Conservation (phyloP, 2,113 vertebrate genomes). For the Coregonus clupeaformis region DNA sequence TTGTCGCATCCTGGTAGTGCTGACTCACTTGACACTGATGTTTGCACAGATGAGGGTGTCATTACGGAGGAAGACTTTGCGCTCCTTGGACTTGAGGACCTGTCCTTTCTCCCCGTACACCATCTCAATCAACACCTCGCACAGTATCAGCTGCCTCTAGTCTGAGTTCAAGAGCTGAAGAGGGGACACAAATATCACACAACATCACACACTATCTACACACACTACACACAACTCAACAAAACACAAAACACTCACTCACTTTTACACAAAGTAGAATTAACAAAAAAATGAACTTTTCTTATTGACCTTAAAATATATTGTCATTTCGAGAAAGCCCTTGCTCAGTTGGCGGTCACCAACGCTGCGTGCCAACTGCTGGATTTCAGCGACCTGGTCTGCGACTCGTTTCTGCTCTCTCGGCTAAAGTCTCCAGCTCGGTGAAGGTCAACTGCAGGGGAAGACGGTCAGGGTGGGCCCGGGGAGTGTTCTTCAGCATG, state of each 20-base stretch:
- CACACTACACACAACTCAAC: too few species aligned
- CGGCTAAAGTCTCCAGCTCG: conserved; percentile 82
- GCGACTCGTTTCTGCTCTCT: conserved; percentile 87
- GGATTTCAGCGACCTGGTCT: conserved; percentile 83
- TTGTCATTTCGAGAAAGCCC: conserved; percentile 52
- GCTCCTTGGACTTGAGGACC: conserved; percentile 89
- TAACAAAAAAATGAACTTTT: neutral
- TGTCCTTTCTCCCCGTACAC: conserved; percentile 87
- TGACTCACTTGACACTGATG: conserved; percentile 85
- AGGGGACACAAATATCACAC: neutral
- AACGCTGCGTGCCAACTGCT: conserved; percentile 81
- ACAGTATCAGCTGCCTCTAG: conserved; percentile 83
- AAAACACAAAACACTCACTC: neutral
- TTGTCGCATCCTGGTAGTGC: neutral
- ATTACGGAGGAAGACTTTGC: conserved; percentile 86
- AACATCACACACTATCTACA: neutral
- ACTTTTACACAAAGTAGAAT: neutral
- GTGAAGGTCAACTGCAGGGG: conserved; percentile 87
- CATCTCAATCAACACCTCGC: conserved; percentile 85
- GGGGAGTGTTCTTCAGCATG: conserved; percentile 87
- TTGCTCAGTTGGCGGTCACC: conserved; percentile 82
- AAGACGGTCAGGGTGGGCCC: conserved; percentile 78
- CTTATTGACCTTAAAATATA: neutral
- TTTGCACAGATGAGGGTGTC: conserved; percentile 88
- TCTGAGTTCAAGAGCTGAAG: conserved; percentile 80